Evolutionary conservation across 2,797 vertebrate genomes (phyloP).

Genomic region (Gephyroberyx darwinii): DNA sequence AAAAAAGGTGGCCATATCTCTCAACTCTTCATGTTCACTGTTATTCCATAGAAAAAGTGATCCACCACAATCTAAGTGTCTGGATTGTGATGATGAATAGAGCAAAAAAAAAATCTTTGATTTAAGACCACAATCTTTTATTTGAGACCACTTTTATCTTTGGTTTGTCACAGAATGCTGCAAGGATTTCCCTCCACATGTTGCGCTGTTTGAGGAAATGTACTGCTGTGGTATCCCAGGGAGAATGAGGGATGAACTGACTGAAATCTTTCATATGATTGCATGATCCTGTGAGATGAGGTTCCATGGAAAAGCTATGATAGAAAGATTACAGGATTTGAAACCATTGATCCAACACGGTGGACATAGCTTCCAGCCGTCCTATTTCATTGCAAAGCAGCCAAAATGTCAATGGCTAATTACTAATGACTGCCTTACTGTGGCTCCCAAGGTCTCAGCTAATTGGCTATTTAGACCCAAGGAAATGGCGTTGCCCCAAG

Average conservation of each 20-base stretch:
- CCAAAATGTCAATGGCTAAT: slow-evolving; percentile 78
- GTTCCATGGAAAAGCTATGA: slow-evolving; percentile 18
- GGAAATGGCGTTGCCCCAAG: slow-evolving; percentile 71
- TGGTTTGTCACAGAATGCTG: no score
- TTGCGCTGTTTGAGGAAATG: not conserved
- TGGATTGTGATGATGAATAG: no score
- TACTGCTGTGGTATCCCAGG: slow-evolving; percentile 16
- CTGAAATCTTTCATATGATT: slow-evolving; percentile 12
- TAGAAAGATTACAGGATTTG: slow-evolving; percentile 42
- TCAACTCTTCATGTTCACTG: no score
- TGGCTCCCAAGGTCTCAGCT: slow-evolving; percentile 71
- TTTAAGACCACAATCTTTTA: no score
- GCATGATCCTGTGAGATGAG: slow-evolving; percentile 16
- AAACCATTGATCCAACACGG: slow-evolving; percentile 51
- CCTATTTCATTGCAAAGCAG: slow-evolving; percentile 51
- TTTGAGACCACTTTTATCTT: no score
- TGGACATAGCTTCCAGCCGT: slow-evolving; percentile 25
- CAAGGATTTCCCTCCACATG: not conserved
- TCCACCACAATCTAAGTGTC: no score
- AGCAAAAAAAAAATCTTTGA: no score
- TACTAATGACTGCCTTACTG: slow-evolving; percentile 64
- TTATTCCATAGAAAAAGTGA: no score
- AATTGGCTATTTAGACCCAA: slow-evolving; percentile 77
- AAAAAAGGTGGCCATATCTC: no score
- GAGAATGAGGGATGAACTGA: slow-evolving; percentile 5